These are phyloP conservation scores for Patella ulyssiponensis DNA, from an alignment of 2,888 invertebrate species.

Conservation along the genomic window DNA sequence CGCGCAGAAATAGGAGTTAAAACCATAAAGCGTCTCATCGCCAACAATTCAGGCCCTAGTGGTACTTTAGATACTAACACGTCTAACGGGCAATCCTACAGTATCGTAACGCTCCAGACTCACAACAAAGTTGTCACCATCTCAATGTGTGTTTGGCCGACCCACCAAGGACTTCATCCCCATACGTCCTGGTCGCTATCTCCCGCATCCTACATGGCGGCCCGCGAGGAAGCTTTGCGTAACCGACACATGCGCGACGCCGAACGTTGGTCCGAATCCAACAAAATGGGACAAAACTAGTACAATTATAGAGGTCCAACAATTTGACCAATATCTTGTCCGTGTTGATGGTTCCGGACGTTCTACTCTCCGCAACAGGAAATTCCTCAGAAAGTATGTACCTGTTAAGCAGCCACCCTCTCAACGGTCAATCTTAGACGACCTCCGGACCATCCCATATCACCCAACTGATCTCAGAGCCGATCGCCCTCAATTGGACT, in stretches of 20 bases:
- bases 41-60: conserved; percentile 46
- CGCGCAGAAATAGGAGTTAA: conserved; percentile 53
- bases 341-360: conserved; percentile 30
- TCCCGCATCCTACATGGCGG: conserved; percentile 33
- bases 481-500: not conserved
- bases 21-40: conserved; percentile 48
- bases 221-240: conserved; percentile 42
- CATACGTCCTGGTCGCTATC: not conserved
- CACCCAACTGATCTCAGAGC: not conserved
- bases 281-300: conserved; percentile 52
- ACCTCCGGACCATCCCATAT: not conserved
- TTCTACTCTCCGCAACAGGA: conserved; percentile 31
- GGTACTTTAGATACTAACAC: conserved; percentile 45
- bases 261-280: conserved; percentile 36
- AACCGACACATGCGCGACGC: conserved; percentile 38
- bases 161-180: conserved; percentile 22
- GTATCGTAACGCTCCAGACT: conserved; percentile 38
- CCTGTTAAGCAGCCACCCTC: conserved; percentile 4
- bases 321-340: conserved; percentile 32
- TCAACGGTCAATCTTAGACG: not conserved
- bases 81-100: conserved; percentile 48
- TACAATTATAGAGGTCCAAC: conserved; percentile 40
- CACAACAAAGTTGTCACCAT: conserved; percentile 42
- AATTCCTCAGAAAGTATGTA: conserved; percentile 32
- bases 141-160: conserved; percentile 21